phyloP scores from a whole-genome alignment of 1,140 invertebrate genomes.

The Lutraria rhynchaena region DNA sequence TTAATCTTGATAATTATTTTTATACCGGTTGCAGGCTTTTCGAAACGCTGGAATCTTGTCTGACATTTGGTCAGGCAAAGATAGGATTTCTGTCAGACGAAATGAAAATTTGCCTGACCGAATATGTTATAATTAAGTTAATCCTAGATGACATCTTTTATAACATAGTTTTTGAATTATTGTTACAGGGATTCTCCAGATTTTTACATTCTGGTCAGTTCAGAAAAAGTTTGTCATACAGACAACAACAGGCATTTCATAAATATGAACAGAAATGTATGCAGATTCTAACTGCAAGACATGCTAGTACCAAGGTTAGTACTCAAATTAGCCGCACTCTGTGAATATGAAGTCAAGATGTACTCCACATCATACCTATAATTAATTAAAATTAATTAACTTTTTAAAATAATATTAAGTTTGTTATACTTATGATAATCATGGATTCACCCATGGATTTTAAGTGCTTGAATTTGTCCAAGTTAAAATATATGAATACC shows the following conservation, averaged over 20 bases:
- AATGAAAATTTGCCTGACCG: too few species aligned
- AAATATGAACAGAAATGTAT: not conserved
- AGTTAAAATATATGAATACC: too few species aligned
- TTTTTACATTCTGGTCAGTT: not conserved
- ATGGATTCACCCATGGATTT: too few species aligned
- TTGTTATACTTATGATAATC: not conserved
- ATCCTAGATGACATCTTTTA: too few species aligned
- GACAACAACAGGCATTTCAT: not conserved
- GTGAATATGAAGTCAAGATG: too few species aligned
- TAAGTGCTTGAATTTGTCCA: not conserved
- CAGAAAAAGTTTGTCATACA: not conserved
- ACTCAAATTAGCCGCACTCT: too few species aligned
- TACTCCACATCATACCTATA: not conserved
- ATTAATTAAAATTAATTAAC: not conserved
- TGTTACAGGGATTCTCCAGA: conserved; percentile 21
- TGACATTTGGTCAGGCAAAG: too few species aligned
- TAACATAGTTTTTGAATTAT: not conserved
- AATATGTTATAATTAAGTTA: too few species aligned
- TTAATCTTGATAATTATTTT: too few species aligned
- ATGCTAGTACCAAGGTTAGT: conserved; percentile 31
- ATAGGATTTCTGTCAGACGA: too few species aligned
- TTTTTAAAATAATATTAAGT: not conserved
- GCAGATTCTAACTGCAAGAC: not conserved
- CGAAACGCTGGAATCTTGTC: too few species aligned
- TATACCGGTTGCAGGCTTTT: too few species aligned